phyloP scores from a whole-genome alignment of 1,140 invertebrate genomes.

The Acromyrmex heyeri region DNA sequence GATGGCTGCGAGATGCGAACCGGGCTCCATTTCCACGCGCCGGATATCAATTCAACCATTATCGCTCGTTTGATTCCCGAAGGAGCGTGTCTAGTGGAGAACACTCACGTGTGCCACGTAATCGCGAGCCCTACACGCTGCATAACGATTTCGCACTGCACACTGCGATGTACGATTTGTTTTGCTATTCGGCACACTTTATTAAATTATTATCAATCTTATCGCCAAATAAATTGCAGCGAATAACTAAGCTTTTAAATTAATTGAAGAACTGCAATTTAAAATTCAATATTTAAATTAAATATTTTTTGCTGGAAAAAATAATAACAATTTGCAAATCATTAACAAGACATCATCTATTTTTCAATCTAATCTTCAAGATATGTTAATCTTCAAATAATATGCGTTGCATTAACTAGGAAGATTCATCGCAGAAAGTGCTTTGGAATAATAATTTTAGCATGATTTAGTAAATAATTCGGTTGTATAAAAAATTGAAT shows the following conservation, averaged over 20 bases:
- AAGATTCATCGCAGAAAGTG: background rate
- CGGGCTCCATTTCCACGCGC: conserved; percentile 58
- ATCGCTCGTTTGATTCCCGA: conserved; percentile 61
- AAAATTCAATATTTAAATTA: background rate
- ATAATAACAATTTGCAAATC: background rate
- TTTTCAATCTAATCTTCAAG: background rate
- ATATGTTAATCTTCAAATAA: background rate
- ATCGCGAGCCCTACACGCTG: background rate
- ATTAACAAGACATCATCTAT: background rate
- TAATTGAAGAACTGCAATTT: background rate
- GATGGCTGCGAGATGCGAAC: conserved; percentile 34
- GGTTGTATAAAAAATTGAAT: background rate
- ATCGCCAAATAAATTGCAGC: background rate
- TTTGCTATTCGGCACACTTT: background rate
- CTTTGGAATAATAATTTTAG: background rate
- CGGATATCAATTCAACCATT: conserved; percentile 69
- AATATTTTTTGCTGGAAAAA: background rate
- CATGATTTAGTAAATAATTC: background rate
- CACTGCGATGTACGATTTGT: conserved; percentile 20
- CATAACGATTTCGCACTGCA: conserved; percentile 44
- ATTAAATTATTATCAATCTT: background rate
- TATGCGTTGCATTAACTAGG: background rate
- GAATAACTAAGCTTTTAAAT: background rate
- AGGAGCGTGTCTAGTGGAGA: conserved; percentile 31
- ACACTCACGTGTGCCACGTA: conserved; percentile 34